A percentile compares a stretch with the other conserved stretches of the same genome.
These are phyloP conservation scores for Zygogramma bicolorata DNA, from an alignment of 2,888 invertebrate species.

Conservation along the genomic window DNA sequence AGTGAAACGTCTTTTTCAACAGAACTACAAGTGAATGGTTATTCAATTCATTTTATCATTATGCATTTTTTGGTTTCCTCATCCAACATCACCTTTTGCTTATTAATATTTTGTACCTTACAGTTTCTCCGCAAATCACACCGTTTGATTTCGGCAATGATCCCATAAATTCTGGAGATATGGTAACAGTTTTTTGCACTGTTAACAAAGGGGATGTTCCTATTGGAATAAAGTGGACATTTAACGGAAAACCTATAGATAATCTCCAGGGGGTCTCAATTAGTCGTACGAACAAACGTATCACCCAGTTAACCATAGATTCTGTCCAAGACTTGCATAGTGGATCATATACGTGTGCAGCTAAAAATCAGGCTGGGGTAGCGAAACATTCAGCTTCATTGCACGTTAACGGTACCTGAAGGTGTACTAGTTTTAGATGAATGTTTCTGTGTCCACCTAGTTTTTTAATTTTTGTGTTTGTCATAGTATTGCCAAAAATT, in stretches of 20 bases:
- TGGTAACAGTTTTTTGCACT: conserved; percentile 74
- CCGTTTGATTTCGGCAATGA: conserved; percentile 68
- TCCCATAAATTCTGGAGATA: conserved; percentile 75
- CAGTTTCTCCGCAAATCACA: conserved; percentile 61
- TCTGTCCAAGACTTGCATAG: conserved; percentile 68
- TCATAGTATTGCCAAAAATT: conserved; percentile 74
- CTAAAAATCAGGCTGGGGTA: conserved; percentile 69
- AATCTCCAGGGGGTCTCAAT: conserved; percentile 63
- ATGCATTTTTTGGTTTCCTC: conserved; percentile 47
- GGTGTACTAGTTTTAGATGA: conserved; percentile 66
- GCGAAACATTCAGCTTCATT: conserved; percentile 68
- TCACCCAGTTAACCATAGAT: conserved; percentile 70
- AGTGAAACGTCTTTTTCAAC: conserved; percentile 68
- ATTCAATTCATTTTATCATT: conserved; percentile 52
- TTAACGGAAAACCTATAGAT: conserved; percentile 63
- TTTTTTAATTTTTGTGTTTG: conserved; percentile 53
- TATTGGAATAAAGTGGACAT: conserved; percentile 61
- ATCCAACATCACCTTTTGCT: conserved; percentile 44
- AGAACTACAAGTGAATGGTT: conserved; percentile 50
- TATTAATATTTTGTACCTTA: conserved; percentile 40
- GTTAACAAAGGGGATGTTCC: conserved; percentile 78
- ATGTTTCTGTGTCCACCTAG: conserved; percentile 50
- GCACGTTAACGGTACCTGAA: conserved; percentile 68
- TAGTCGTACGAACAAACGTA: conserved; percentile 66
- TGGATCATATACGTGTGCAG: conserved; percentile 70